These are phyloP conservation scores for Eupithecia dodoneata DNA, from an alignment of 2,888 invertebrate species.

Conservation along the genomic window DNA sequence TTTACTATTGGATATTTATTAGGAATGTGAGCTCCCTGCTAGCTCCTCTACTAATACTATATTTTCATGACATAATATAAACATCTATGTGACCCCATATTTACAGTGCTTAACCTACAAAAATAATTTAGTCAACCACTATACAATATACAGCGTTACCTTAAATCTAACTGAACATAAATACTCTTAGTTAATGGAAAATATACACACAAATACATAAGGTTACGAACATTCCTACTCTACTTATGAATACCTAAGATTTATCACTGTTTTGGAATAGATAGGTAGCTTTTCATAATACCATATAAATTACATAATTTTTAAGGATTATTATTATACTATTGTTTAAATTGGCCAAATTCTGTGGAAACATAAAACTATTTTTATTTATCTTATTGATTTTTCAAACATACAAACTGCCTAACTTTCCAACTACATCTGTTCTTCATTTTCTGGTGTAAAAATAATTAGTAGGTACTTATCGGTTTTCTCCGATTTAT, in stretches of 20 bases:
- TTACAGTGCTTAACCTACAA: conserved; percentile 82
- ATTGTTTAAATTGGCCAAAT: neutral
- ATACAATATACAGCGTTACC: conserved; percentile 73
- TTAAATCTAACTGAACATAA: conserved; percentile 68
- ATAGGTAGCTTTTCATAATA: conserved; percentile 16
- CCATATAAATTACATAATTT: neutral
- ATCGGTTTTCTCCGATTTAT: neutral
- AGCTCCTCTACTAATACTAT: conserved; percentile 62
- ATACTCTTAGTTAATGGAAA: conserved; percentile 63
- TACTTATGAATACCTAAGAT: conserved; percentile 29
- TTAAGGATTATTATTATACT: neutral
- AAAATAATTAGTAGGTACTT: neutral
- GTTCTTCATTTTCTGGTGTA: neutral
- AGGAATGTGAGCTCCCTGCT: conserved; percentile 59
- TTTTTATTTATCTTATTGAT: neutral
- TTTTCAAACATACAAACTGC: neutral
- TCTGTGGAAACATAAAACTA: neutral
- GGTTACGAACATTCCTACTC: conserved; percentile 21
- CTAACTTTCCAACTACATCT: neutral
- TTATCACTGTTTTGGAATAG: conserved; percentile 55
- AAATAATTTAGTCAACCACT: conserved; percentile 82
- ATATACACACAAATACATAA: conserved; percentile 40
- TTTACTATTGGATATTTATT: conserved; percentile 2
- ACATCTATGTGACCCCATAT: conserved; percentile 76
- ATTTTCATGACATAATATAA: conserved; percentile 68